These are phyloP conservation scores for Holocentrus rufus DNA, from an alignment of 2,797 vertebrate species.

Conservation along the genomic window DNA sequence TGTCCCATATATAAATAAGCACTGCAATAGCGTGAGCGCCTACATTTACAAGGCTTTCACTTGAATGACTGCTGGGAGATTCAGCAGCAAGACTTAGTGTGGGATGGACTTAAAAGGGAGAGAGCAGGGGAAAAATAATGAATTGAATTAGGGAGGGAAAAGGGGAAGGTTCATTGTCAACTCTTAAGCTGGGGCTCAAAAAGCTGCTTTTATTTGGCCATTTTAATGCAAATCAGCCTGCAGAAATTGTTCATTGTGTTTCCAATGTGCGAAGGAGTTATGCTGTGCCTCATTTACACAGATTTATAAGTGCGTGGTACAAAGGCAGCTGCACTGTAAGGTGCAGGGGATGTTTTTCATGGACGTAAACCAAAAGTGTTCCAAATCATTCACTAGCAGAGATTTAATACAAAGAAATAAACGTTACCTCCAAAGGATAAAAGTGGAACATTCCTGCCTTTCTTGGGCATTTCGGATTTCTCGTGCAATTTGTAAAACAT, in stretches of 20 bases:
- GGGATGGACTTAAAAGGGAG: constrained; percentile 34
- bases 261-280: constrained; percentile 51
- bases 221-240: constrained; percentile 74
- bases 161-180: constrained; percentile 62
- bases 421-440: background rate
- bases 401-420: background rate
- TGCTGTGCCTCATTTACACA: constrained; percentile 27
- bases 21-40: constrained; percentile 35
- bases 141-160: constrained; percentile 68
- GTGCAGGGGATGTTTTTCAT: background rate
- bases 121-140: constrained; percentile 54
- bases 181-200: constrained; percentile 62
- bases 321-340: constrained; percentile 9
- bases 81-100: constrained; percentile 48
- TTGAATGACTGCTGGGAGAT: constrained; percentile 54
- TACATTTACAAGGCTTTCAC: constrained; percentile 67
- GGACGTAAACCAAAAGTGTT: background rate
- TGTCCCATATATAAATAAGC: constrained; percentile 63
- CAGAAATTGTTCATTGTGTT: constrained; percentile 53
- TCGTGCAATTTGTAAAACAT: constrained; percentile 10
- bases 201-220: constrained; percentile 61
- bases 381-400: background rate
- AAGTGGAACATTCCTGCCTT: no score
- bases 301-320: constrained; percentile 16
- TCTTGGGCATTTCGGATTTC: constrained; percentile 7